Evolutionary conservation across 2,888 invertebrate species (phyloP).

Genomic region (Tetheella fluctuosa): DNA sequence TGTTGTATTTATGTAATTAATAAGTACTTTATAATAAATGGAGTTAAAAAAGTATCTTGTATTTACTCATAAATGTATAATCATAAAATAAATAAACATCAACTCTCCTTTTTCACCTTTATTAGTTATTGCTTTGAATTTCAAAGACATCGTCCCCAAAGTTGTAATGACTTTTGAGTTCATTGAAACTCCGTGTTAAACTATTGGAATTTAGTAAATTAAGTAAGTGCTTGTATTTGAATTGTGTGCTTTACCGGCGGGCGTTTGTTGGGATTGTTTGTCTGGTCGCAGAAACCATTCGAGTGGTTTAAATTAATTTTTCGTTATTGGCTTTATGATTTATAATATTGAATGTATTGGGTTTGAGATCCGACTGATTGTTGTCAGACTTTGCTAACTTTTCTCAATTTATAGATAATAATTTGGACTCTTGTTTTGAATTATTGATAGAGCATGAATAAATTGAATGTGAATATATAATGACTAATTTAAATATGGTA

Average conservation of each 20-base stretch:
- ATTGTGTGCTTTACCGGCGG: not conserved
- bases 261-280: constrained; percentile 1
- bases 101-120: constrained; percentile 4
- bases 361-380: not conserved
- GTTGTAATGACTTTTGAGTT: constrained; percentile 15
- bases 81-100: not conserved
- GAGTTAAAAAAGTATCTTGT: not conserved
- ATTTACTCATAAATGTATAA: not conserved
- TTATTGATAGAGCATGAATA: not conserved
- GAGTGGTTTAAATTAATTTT: not conserved
- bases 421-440: not conserved
- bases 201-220: constrained; percentile 10
- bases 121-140: constrained; percentile 12
- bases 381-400: not conserved
- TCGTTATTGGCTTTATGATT: not conserved
- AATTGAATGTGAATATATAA: too few relatives aligned
- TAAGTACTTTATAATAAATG: too few relatives aligned
- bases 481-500: too few relatives aligned
- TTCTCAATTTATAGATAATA: not conserved
- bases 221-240: constrained; percentile 3
- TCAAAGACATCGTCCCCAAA: not conserved
- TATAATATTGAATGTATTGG: not conserved
- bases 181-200: constrained; percentile 7
- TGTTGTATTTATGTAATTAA: too few relatives aligned
- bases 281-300: not conserved